Evolutionary conservation across 2,113 vertebrate species (phyloP), one percentile per base, ranked within the genome.

Genomic region (Litocranius walleri): DNA sequence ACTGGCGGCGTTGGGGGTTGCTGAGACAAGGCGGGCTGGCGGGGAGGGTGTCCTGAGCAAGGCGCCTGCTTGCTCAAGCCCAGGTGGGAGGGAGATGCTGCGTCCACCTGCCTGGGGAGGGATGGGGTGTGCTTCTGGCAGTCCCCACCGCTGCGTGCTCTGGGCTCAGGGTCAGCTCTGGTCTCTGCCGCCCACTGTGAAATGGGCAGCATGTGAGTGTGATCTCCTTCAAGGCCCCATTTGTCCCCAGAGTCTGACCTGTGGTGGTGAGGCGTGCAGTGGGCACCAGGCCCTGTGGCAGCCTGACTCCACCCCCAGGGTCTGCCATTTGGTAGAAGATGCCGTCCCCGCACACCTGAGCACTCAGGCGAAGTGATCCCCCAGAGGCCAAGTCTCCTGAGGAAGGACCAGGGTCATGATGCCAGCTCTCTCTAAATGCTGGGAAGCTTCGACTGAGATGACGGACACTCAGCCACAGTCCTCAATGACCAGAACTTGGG

Each of bases 381-480:
- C 1, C n/a, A 45, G 19, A 48, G 6, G 23, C 50, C 9, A 6
- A 33, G 19, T 7, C 21, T 23, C 88, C 77, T 17, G 2, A 23
- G 25, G 59, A 43, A 82, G 67, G 19, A 62, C 43, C 36, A 19
- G 45, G 30, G 17, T 25, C 11, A 1, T 2, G 19, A 45, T 16
- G 4, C 40, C 7, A 13, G 7, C 15, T 62, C 19, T 77, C 16
- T 7, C 15, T 50, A 21, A 5, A 6, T 48, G 40, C n/a, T 2
- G 3, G 8, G 30, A 19, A 2, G 52, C n/a, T 30, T 8, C 3
- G 29, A 9, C 30, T 1, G 0, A 57, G 40, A 19, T 27, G 29
- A 33, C 0, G 6, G 25, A 6, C 6, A 23, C 33, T 17, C 43
- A 82, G 45, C 23, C 30, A 36, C 0, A 0, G 52, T 3, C 25